A percentile compares a stretch with the other conserved stretches of the same genome.
These are phyloP conservation scores for Montipora efflorescens DNA, from an alignment of 64 coral and sea anemone species.

Conservation along the genomic window DNA sequence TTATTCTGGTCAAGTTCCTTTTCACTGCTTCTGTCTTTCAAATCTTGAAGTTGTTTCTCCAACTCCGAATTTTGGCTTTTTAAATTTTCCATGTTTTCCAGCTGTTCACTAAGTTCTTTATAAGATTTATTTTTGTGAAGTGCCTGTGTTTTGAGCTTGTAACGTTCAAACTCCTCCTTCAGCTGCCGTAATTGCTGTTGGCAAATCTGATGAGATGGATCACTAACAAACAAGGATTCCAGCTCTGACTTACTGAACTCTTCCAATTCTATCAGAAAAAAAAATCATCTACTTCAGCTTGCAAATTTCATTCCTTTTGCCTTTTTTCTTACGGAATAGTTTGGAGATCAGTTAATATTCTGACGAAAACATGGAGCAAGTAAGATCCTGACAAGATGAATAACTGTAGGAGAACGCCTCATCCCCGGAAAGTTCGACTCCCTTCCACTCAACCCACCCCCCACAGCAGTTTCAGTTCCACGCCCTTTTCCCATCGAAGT, in stretches of 20 bases:
- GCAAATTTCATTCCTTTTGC: too few relatives aligned
- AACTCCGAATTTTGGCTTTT: slow-evolving; percentile 75
- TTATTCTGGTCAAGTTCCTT: slow-evolving; percentile 74
- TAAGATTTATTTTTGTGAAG: slow-evolving; percentile 65
- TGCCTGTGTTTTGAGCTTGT: slow-evolving; percentile 65
- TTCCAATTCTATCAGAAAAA: slow-evolving; percentile 68
- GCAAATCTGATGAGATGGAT: slow-evolving; percentile 93
- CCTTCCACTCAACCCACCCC: too few relatives aligned
- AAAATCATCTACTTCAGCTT: not conserved
- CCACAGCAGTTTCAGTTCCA: too few relatives aligned
- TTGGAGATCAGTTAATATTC: too few relatives aligned
- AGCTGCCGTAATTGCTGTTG: slow-evolving; percentile 89
- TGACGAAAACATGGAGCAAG: too few relatives aligned
- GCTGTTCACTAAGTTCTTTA: slow-evolving; percentile 66
- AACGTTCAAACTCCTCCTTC: slow-evolving; percentile 93
- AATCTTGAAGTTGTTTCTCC: slow-evolving; percentile 78
- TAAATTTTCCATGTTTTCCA: slow-evolving; percentile 73
- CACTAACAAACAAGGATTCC: slow-evolving; percentile 80
- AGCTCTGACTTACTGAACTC: slow-evolving; percentile 93
- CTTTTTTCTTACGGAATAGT: too few relatives aligned
- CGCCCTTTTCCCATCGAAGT: too few relatives aligned
- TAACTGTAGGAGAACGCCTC: too few relatives aligned
- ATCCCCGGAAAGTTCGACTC: too few relatives aligned
- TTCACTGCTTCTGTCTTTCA: slow-evolving; percentile 55
- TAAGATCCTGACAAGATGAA: too few relatives aligned